A percentile compares a stretch with the other conserved stretches of the same genome.
Conservation (phyloP, 2,888 invertebrate genomes). For the Oasisia sp. region DNA sequence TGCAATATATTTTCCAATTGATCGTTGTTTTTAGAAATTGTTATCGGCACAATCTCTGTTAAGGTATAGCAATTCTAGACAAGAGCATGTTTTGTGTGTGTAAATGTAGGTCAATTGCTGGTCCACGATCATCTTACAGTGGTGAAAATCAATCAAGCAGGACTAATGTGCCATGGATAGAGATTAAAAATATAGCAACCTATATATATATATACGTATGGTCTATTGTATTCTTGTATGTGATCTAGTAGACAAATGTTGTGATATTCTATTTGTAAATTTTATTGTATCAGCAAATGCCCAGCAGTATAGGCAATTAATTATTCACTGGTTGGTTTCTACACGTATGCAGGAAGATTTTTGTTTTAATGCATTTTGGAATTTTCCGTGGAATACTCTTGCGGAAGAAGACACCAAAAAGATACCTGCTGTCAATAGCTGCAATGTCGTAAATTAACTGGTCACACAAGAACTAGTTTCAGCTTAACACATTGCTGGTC, state of each 20-base stretch:
- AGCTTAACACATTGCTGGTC: not conserved
- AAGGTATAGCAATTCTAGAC: not conserved
- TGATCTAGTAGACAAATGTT: not conserved
- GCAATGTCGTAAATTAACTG: not conserved
- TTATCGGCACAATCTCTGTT: not conserved
- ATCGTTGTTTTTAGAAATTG: not conserved
- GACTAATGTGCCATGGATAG: not conserved
- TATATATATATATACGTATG: not conserved
- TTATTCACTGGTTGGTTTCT: not conserved
- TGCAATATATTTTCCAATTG: not conserved
- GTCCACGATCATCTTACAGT: not conserved
- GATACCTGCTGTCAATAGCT: not conserved
- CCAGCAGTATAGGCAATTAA: not conserved
- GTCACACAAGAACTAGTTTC: not conserved
- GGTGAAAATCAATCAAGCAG: not conserved
- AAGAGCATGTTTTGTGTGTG: not conserved
- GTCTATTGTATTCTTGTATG: not conserved
- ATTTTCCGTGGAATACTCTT: not conserved
- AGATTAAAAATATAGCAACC: not conserved
- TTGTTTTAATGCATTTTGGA: not conserved
- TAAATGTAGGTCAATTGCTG: not conserved
- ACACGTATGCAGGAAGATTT: not conserved
- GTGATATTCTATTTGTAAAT: not conserved
- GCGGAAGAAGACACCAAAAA: not conserved
- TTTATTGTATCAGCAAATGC: not conserved